Evolutionary conservation across 2,888 invertebrate genomes (phyloP), one percentile per base, ranked within the genome.

Genomic region (Bruchidius siliquastri): DNA sequence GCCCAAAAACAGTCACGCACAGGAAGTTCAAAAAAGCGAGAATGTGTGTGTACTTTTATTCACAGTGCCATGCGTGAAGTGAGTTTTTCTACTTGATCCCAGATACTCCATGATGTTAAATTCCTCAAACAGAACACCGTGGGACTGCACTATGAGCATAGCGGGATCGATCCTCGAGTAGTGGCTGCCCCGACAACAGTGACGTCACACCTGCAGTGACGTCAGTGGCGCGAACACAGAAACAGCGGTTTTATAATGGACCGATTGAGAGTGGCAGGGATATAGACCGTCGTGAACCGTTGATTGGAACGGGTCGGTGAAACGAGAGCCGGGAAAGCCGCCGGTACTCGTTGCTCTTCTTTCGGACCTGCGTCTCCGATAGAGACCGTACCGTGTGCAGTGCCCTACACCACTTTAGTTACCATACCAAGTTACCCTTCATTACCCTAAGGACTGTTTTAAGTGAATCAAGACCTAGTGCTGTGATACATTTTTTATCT

Each of bases 211-310:
- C 68, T 21, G 68, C 74, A 76, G 80, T 84, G 84, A 85, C 85
- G 84, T 85, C 84, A 83, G 81, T 82, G 82, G 77, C 68, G 68
- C 21, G 81, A 78, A 82, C 78, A 77, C 81, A 82, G 83, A 84
- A 49, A 82, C 81, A 80, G 82, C 81, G 82, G 84, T 84, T 85
- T 84, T 85, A 85, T 85, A 85, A 85, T 85, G 84, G 82, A 83
- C 80, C 81, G 83, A 83, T 84, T 84, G 83, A 82, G 84, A 82
- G 83, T 84, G 80, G 84, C 84, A 84, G 85, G 84, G 83, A 83
- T 84, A 84, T 82, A 85, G 83, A 84, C 82, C 82, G 82, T 81
- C 83, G 83, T 82, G 82, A 81, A 77, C 80, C 81, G 80, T 77
- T 80, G 80, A 78, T 80, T 80, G 79, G 80, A 80, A 82, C 82